Conservation (phyloP, 2,797 vertebrate species). For the Aplochiton taeniatus region DNA sequence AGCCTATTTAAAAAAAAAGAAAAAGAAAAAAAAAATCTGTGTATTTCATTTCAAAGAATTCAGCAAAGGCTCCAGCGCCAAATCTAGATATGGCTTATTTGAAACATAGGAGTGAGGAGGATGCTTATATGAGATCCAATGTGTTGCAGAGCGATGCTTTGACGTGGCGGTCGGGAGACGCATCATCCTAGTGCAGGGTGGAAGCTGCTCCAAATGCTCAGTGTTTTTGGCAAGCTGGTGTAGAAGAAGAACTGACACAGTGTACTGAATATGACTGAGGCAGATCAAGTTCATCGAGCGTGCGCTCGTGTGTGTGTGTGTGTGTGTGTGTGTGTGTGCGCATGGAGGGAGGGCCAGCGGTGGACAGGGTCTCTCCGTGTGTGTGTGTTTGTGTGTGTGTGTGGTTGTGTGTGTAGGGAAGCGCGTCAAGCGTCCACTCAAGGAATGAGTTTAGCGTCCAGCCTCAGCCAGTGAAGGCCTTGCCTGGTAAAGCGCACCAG, state of each 20-base stretch:
- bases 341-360: conserved; percentile 59
- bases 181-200: conserved; percentile 46
- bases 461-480: conserved; percentile 95
- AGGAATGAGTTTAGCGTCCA: conserved; percentile 88
- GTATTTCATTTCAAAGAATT: conserved; percentile 52
- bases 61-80: conserved; percentile 48
- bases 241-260: conserved; percentile 86
- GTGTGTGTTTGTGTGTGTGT: conserved; percentile 37
- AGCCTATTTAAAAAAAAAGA: conserved; percentile 38
- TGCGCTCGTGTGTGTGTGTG: conserved; percentile 39
- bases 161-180: conserved; percentile 41
- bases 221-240: conserved; percentile 82
- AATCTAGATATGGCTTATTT: conserved; percentile 55
- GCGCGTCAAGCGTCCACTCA: conserved; percentile 64
- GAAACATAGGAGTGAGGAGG: conserved; percentile 39
- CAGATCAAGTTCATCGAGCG: conserved; percentile 69
- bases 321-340: conserved; percentile 44
- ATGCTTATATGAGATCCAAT: conserved; percentile 30
- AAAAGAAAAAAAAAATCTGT: conserved; percentile 47
- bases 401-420: conserved; percentile 30
- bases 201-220: conserved; percentile 62
- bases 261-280: conserved; percentile 91
- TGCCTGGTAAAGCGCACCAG: conserved; percentile 96
- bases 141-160: conserved; percentile 44
- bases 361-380: conserved; percentile 46